phyloP scores from a whole-genome alignment of 2,888 invertebrate species.

The Neuroscelio doddi region DNA sequence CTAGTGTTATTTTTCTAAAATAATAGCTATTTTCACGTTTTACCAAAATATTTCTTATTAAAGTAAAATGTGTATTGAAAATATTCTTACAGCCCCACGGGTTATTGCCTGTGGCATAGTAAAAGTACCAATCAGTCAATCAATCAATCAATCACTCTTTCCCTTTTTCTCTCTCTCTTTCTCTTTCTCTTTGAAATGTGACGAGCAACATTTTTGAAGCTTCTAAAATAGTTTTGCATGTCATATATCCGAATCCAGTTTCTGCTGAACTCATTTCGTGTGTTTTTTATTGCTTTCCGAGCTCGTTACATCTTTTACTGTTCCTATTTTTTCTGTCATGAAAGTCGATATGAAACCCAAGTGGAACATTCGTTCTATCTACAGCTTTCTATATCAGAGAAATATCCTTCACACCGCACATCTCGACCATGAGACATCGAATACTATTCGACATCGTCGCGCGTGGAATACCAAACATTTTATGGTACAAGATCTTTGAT shows the following conservation, averaged over 20 bases:
- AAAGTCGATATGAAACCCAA: conserved; percentile 32
- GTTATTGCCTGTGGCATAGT: too few species aligned
- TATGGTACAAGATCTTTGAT: conserved; percentile 31
- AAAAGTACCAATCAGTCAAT: too few species aligned
- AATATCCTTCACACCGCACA: conserved; percentile 37
- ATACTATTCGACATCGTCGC: conserved; percentile 38
- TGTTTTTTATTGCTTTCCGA: conserved; percentile 23
- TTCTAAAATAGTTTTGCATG: conserved; percentile 37
- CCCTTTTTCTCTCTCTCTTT: too few species aligned
- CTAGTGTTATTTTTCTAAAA: too few species aligned
- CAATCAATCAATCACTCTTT: too few species aligned
- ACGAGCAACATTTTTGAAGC: conserved; percentile 27
- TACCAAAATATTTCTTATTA: too few species aligned
- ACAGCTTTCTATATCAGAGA: conserved; percentile 34
- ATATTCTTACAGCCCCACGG: too few species aligned
- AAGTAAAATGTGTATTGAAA: too few species aligned
- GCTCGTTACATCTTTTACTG: conserved; percentile 14
- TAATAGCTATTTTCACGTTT: too few species aligned
- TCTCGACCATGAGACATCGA: conserved; percentile 44
- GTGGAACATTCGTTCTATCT: conserved; percentile 35
- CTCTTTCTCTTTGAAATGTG: conserved; percentile 16
- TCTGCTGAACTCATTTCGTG: conserved; percentile 22
- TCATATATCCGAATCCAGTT: conserved; percentile 29
- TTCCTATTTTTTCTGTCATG: conserved; percentile 33
- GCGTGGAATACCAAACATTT: conserved; percentile 38